phyloP scores from a whole-genome alignment of 2,113 vertebrate species.

The Mesoclemmys tuberculata region DNA sequence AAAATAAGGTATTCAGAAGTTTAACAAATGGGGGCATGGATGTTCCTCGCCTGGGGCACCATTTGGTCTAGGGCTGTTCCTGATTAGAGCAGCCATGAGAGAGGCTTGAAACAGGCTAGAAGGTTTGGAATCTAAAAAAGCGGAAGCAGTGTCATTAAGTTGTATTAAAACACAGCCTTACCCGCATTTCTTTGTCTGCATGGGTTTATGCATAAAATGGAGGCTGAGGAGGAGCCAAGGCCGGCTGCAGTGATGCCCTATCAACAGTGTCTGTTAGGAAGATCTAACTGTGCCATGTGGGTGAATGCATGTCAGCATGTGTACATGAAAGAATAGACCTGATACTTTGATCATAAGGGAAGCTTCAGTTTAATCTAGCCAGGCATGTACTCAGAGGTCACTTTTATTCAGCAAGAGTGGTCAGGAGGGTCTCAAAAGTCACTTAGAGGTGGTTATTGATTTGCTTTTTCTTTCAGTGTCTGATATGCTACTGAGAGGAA shows the following conservation, averaged over 20 bases:
- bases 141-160: background rate
- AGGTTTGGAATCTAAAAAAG: background rate
- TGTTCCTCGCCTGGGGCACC: too few relatives aligned
- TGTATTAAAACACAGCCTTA: background rate
- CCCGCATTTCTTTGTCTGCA: background rate
- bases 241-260: accelerated
- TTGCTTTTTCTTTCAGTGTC: background rate
- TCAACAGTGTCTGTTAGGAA: accelerated
- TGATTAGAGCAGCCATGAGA: background rate
- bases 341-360: background rate
- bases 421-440: background rate
- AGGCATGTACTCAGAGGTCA: accelerated
- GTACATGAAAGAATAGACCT: background rate
- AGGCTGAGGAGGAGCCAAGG: background rate
- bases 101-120: background rate
- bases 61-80: too few relatives aligned
- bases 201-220: background rate
- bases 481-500: slow-evolving; percentile 6
- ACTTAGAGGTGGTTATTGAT: background rate
- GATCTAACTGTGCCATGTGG: background rate
- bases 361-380: background rate
- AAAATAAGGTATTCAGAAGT: too few relatives aligned
- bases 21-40: too few relatives aligned
- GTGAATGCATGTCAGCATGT: accelerated
- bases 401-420: accelerated